phyloP scores from a whole-genome alignment of 2,113 vertebrate species.

The Scopus umbretta region DNA sequence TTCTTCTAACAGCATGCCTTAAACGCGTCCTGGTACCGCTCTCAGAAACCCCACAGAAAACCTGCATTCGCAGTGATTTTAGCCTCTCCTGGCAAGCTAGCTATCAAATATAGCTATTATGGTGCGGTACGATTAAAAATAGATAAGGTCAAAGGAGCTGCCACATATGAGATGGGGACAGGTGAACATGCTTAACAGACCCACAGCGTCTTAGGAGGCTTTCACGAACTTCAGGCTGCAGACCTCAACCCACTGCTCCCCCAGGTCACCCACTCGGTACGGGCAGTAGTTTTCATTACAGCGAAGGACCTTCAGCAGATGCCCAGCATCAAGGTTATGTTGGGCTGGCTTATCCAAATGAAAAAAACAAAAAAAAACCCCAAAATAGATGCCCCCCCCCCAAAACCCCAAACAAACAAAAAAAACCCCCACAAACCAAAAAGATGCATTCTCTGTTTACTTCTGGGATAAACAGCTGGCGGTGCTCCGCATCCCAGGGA shows the following conservation, averaged over 20 bases:
- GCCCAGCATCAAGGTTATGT: neutral
- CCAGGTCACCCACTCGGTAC: neutral
- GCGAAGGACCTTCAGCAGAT: neutral
- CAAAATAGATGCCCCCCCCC: too few relatives aligned
- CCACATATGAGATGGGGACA: neutral
- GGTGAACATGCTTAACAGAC: neutral
- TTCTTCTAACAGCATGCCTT: conserved; percentile 46
- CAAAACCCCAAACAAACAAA: too few relatives aligned
- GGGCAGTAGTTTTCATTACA: accelerated
- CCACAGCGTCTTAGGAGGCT: neutral
- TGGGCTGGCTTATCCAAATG: neutral
- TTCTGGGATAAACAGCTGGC: neutral
- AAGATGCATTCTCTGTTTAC: neutral
- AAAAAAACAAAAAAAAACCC: neutral
- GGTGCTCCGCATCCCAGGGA: neutral
- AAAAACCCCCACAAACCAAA: neutral
- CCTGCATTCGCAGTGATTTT: neutral
- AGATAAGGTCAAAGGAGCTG: conserved; percentile 6
- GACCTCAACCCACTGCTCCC: neutral
- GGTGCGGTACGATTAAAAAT: neutral
- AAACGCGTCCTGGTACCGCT: conserved; percentile 68
- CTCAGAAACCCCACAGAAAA: conserved; percentile 51
- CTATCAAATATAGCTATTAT: neutral
- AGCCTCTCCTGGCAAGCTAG: neutral
- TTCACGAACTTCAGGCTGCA: neutral